Base-by-base conservation (phyloP, 2,113 vertebrate species). In the Tiliqua scincoides region DNA sequence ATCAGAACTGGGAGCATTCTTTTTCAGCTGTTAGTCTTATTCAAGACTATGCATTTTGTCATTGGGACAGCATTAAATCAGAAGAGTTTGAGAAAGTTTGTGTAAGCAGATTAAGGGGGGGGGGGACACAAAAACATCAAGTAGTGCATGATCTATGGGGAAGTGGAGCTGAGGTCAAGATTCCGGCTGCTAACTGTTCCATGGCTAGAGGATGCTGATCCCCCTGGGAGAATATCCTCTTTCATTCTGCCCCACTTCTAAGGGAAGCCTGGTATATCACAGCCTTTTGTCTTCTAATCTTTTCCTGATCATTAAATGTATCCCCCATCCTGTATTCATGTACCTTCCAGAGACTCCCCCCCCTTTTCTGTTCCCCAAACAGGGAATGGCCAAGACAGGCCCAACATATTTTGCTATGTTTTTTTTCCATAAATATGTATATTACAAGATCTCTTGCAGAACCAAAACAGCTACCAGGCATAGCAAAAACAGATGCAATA, bases 101-200 rank as follows among this genome's bases (percentile, higher is more conserved):
- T 8, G 59, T 80, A 59, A 30, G n/a, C 62, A 80, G 10, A 2
- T 62, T 2, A 1, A n/a, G n/a, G n/a, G n/a, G n/a, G n/a, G n/a
- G n/a, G n/a, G n/a, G 72, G 2, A 3, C 18, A 57, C 10, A 79
- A 17, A 71, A 52, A 62, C 4, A 59, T 73, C 57, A 91, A 74
- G 8, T 74, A 32, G 4, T 81, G 86, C 73, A 30, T 86, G 27
- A 30, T 67, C 17, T 20, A 63, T 32, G 70, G 2, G 9, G 25
- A 48, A 7, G 1, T 9, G 73, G 61, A 81, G 25, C 14, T 91
- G 83, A 76, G 6, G 59, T 73, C n/a, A 54, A 74, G 37, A 86
- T 52, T 82, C 71, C 48, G 74, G 25, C 43, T 81, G 79, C 71
- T 81, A 75, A 89, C 71, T 43, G 62, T 91, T 79, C 67, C 30